phyloP scores from a whole-genome alignment of 1,140 invertebrate species.

The Campoletis sonorensis region DNA sequence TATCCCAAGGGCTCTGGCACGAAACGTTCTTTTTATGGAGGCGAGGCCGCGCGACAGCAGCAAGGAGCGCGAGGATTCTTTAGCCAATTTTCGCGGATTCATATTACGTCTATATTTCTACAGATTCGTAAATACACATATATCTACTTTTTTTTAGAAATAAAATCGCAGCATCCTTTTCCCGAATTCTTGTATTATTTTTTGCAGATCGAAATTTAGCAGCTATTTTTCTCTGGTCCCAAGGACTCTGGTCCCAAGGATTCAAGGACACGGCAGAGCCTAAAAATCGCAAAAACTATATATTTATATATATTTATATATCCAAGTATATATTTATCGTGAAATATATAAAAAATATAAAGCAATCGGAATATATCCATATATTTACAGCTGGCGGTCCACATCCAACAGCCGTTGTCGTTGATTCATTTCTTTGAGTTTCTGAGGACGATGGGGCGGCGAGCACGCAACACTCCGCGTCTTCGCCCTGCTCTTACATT shows the following conservation, averaged over 20 bases:
- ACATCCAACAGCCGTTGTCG: not conserved
- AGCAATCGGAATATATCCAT: not conserved
- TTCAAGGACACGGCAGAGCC: not conserved
- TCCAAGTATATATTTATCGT: too few species aligned
- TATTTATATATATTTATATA: not conserved
- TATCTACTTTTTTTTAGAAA: not conserved
- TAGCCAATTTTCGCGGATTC: conserved; percentile 40
- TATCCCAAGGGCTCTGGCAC: conserved; percentile 15
- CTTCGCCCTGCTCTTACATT: not conserved
- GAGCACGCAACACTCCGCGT: not conserved
- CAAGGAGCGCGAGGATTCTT: conserved; percentile 9
- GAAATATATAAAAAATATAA: too few species aligned
- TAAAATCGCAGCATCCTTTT: not conserved
- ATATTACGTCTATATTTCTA: conserved; percentile 10
- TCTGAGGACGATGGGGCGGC: not conserved
- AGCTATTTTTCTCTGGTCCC: not conserved
- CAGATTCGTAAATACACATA: too few species aligned
- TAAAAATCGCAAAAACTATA: not conserved
- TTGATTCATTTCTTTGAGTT: not conserved
- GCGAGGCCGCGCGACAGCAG: not conserved
- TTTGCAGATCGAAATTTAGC: not conserved
- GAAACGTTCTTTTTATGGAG: conserved; percentile 44
- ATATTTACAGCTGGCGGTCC: not conserved
- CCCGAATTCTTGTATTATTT: not conserved
- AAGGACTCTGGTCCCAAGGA: too few species aligned